These are phyloP conservation scores for Sitobion miscanthi DNA, from an alignment of 1,140 invertebrate species.

Conservation along the genomic window DNA sequence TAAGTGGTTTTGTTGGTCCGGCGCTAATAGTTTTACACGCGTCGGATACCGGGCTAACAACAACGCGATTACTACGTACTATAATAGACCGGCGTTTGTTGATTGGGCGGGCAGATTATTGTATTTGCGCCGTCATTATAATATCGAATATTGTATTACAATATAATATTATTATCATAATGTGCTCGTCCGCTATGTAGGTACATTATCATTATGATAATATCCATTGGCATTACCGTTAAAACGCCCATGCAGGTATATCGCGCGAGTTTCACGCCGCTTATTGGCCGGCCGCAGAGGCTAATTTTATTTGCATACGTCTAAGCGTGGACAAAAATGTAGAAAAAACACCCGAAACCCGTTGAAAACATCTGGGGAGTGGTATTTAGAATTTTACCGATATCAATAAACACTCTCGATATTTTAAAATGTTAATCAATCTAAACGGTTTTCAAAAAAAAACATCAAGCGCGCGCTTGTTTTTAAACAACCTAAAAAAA, in stretches of 20 bases:
- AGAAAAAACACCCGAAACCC: neutral
- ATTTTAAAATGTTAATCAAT: neutral
- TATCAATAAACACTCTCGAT: neutral
- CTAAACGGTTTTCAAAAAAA: neutral
- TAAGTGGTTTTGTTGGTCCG: constrained; percentile 45
- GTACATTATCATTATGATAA: neutral
- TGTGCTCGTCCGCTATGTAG: neutral
- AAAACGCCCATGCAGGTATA: no score
- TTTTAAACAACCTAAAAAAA: neutral
- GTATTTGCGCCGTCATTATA: neutral
- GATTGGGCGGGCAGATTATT: neutral
- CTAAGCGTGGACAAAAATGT: neutral
- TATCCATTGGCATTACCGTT: neutral
- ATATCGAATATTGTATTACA: neutral
- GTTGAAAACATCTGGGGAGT: neutral
- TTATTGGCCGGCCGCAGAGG: neutral
- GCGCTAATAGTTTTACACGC: constrained; percentile 44
- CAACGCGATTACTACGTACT: neutral
- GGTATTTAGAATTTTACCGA: neutral
- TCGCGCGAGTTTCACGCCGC: neutral
- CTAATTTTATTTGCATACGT: neutral
- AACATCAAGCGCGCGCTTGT: neutral
- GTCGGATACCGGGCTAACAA: neutral
- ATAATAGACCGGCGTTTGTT: neutral
- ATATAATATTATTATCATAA: neutral